Evolutionary conservation across 2,113 vertebrate species (phyloP).

Genomic region (Ageneiosus marmoratus): DNA sequence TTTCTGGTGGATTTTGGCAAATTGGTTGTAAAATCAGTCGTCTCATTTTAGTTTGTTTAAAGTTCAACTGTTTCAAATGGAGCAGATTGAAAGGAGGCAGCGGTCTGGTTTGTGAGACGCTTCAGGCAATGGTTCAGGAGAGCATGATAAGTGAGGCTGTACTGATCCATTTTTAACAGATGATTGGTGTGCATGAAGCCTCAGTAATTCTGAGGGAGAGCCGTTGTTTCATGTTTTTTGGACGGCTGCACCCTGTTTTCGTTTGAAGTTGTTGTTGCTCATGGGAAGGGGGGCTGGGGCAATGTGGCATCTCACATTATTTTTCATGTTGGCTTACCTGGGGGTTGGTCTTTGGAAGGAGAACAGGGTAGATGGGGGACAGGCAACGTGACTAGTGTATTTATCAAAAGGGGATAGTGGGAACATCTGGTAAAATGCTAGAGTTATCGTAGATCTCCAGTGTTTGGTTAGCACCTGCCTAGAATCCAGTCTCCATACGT

Average conservation of each 20-base stretch:
- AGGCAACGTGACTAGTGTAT: slow-evolving; percentile 64
- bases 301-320: slow-evolving; percentile 73
- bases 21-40: slow-evolving; percentile 47
- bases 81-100: slow-evolving; percentile 32
- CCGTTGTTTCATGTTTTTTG: slow-evolving; percentile 64
- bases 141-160: slow-evolving; percentile 48
- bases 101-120: slow-evolving; percentile 41
- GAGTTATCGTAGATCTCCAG: slow-evolving; percentile 53
- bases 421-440: slow-evolving; percentile 63
- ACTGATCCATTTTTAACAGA: slow-evolving; percentile 55
- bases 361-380: slow-evolving; percentile 50
- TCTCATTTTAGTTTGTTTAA: slow-evolving; percentile 52
- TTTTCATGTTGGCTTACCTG: slow-evolving; percentile 68
- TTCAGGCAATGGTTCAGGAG: slow-evolving; percentile 49
- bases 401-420: slow-evolving; percentile 55
- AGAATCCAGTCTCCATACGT: slow-evolving; percentile 22
- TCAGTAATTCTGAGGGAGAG: slow-evolving; percentile 61
- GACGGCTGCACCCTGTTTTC: slow-evolving; percentile 15
- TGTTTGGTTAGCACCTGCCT: slow-evolving; percentile 61
- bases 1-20: slow-evolving; percentile 43
- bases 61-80: slow-evolving; percentile 46
- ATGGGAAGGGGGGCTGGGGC: slow-evolving; percentile 67
- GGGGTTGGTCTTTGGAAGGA: no score
- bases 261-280: slow-evolving; percentile 71
- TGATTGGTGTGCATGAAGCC: slow-evolving; percentile 47